Base-by-base conservation (phyloP, 2,113 vertebrate genomes). In the Thalassarche chlororhynchos region DNA sequence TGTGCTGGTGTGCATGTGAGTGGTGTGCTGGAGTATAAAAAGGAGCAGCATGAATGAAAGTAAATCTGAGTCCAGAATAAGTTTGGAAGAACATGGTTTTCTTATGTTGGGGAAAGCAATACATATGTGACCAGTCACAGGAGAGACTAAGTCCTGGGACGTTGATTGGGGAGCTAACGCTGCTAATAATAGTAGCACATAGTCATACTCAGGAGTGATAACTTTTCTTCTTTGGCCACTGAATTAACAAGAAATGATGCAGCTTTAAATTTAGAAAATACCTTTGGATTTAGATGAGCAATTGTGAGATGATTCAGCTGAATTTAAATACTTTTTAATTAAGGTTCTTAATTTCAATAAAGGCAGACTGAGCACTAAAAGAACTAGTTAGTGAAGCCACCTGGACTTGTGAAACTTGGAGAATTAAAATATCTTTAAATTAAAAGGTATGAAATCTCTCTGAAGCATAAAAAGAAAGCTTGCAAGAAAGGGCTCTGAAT, bases 231-330 rank as follows among this genome's bases (percentile, higher is more conserved):
- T 90, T 71, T 90, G 78, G 28, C 55, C 34, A 19, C 62, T 55
- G 78, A 90, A 70, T 91, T 80, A 88, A 86, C 25, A 77, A 95
- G 93, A 76, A 90, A 49, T 77, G 49, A 85, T 94, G 78, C 31
- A 62, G 82, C 90, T 93, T 96, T 94, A 91, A 69, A 87, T 93
- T 93, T 86, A 97, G 92, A 87, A 93, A 93, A 90, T 83, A 72
- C 31, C 46, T 92, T 44, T 93, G 47, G 44, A 62, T 95, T 94
- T 89, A 85, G 58, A 77, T 91, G 87, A 96, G 78, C 76, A 83
- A 54, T 83, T 6, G 2, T 85, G 54, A 85, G 87, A 86, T 97
- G 95, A 96, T 72, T 96, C 95, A 95, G 65, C 75, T 94, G 62
- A 90, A 84, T 38, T 74, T 87, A 94, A 97, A 49, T 77, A 65